Base-by-base conservation (phyloP, 64 coral and sea anemone genomes). In the Montipora foliosa region DNA sequence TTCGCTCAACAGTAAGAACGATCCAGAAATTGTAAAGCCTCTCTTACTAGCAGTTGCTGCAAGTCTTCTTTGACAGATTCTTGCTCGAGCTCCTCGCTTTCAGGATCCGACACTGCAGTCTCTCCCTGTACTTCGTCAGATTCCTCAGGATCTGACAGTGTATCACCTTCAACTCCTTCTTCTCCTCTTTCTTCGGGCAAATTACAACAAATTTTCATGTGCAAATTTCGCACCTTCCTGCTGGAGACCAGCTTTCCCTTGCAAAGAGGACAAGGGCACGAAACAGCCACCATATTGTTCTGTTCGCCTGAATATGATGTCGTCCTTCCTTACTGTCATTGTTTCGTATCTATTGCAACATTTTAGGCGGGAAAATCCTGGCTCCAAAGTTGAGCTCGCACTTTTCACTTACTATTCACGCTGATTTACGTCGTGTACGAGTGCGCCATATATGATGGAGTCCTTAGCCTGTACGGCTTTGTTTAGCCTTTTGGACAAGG, bases 31-130 rank as follows among this genome's bases (percentile, higher is more conserved):
- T n/a, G 53, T 57, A 57, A 77, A 77, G 75, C 3, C 4, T 77
- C 75, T 77, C 75, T 77, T 77, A 77, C 75, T 77, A 45, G 75
- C 75, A 77, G 75, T 44, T 47, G 75, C 75, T 77, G 22, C 44
- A 77, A 77, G 75, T 77, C 75, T 37, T 77, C 75, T 77, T 77
- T 0, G 75, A 45, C 75, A 77, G 37, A 77, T 77, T 77, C 75
- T 77, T 77, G 22, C 75, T 77, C 75, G 44, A 77, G 7, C 75
- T 77, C 75, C 5, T 12, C 0, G 8, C 9, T 46, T 77, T 48
- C 75, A 47, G 75, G 22, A 77, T 77, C 75, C 75, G 21, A 44
- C 75, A 47, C 24, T 47, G 37, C 75, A 47, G 25, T 45, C 53
- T 57, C 53, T 57, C 53, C 6, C 53, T 57, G 53, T 57, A 57